Evolutionary conservation across 2,888 invertebrate genomes (phyloP).

Genomic region (Apantesis nais): DNA sequence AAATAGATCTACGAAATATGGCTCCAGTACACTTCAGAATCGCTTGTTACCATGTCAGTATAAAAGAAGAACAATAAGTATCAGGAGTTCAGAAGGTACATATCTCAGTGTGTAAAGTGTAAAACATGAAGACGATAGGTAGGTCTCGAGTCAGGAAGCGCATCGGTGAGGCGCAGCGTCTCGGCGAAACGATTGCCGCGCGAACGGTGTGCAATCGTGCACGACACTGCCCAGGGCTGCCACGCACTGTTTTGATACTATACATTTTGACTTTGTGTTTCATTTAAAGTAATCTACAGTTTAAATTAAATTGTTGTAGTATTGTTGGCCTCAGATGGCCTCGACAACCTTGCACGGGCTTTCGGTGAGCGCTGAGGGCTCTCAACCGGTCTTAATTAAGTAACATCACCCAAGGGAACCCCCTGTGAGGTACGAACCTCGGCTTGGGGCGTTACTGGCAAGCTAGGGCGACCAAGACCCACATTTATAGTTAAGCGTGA

Average conservation of each 20-base stretch:
- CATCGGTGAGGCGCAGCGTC: conserved; percentile 19
- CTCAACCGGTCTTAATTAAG: no score
- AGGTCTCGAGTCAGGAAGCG: conserved; percentile 25
- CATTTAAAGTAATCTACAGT: neutral
- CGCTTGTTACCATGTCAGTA: neutral
- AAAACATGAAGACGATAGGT: conserved; percentile 16
- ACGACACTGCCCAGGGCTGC: conserved; percentile 23
- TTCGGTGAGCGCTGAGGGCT: no score
- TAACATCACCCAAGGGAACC: no score
- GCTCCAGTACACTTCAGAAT: neutral
- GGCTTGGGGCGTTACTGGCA: no score
- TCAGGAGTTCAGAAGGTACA: neutral
- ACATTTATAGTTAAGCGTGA: no score
- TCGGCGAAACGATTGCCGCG: conserved; percentile 47
- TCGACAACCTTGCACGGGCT: no score
- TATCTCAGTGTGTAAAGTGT: conserved; percentile 17
- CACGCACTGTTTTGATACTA: neutral
- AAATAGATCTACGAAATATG: neutral
- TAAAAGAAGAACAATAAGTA: conserved; percentile 2
- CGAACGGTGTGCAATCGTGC: conserved; percentile 51
- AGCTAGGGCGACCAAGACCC: no score
- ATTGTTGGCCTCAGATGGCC: no score
- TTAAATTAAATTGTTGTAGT: no score
- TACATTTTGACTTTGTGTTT: neutral
- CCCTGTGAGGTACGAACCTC: no score